Conservation (phyloP, 2,797 vertebrate genomes). For the Oceanodroma leucorhoa region DNA sequence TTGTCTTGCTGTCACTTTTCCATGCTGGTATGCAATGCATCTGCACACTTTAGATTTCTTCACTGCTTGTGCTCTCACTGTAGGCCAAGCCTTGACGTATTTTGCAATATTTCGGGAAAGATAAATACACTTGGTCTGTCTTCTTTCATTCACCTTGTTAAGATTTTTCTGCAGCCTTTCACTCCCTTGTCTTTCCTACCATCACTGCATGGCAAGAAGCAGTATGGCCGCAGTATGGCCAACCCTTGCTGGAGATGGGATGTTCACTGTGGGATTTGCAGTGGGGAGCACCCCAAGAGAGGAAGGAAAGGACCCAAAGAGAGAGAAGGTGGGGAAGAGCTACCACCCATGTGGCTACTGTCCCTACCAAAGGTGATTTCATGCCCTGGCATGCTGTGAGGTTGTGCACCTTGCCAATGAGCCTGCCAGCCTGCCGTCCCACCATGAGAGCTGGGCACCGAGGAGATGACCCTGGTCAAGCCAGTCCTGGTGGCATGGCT, state of each 20-base stretch:
- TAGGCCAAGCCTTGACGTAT: conserved; percentile 11
- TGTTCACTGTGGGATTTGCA: not conserved
- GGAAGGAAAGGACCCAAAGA: not conserved
- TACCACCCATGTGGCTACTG: not conserved
- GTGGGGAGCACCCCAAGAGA: not conserved
- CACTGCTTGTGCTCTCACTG: not conserved
- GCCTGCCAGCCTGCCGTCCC: not conserved
- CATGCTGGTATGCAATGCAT: conserved; percentile 47
- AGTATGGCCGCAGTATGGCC: fast-evolving
- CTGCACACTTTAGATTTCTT: conserved; percentile 47
- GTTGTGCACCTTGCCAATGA: not conserved
- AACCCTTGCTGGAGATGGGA: not conserved
- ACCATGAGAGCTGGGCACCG: fast-evolving
- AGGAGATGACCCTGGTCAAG: not conserved
- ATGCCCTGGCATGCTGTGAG: not conserved
- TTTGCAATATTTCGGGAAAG: conserved; percentile 26
- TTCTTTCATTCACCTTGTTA: conserved; percentile 15
- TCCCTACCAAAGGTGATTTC: not conserved
- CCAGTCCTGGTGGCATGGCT: not conserved
- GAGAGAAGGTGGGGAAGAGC: not conserved
- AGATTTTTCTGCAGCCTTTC: not conserved
- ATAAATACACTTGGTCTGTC: not conserved
- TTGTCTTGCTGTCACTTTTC: conserved; percentile 41
- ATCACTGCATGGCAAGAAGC: not conserved
- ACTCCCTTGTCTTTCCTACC: not conserved